Conservation (phyloP, 2,888 invertebrate species). For the Flexamia atlantica region DNA sequence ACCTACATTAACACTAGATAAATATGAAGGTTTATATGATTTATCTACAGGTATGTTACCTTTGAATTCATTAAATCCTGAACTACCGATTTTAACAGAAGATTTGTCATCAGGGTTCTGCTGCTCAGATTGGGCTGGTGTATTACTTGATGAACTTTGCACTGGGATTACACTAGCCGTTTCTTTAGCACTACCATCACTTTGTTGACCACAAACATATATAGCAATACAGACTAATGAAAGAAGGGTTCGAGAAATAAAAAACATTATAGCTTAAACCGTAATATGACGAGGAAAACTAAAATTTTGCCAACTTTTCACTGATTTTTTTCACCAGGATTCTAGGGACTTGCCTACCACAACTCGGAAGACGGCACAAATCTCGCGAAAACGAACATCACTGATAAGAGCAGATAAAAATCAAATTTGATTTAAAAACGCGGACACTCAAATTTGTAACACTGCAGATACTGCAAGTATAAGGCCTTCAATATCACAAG, state of each 20-base stretch:
- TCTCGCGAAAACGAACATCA: background rate
- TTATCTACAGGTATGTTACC: conserved; percentile 54
- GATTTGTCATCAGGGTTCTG: conserved; percentile 13
- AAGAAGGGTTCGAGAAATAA: conserved; percentile 3
- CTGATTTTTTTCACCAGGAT: conserved; percentile 3
- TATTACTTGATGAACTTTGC: conserved; percentile 14
- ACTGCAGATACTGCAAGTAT: background rate
- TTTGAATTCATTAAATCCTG: conserved; percentile 53
- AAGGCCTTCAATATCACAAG: conserved; percentile 26
- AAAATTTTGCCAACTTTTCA: background rate
- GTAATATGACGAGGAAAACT: background rate
- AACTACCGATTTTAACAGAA: conserved; percentile 49
- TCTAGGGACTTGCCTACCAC: conserved; percentile 35
- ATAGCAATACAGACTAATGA: conserved; percentile 9
- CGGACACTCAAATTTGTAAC: background rate
- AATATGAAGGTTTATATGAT: conserved; percentile 58
- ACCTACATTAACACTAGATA: conserved; percentile 55
- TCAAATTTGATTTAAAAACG: background rate
- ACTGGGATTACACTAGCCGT: background rate
- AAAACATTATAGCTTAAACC: background rate
- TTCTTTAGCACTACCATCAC: conserved; percentile 33
- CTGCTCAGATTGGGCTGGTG: background rate
- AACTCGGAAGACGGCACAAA: background rate
- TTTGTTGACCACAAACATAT: conserved; percentile 23
- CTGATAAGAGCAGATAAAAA: background rate